Conservation (phyloP, 30 jellyfish, hydroid and myxozoan species). For the Hydra vulgaris region DNA sequence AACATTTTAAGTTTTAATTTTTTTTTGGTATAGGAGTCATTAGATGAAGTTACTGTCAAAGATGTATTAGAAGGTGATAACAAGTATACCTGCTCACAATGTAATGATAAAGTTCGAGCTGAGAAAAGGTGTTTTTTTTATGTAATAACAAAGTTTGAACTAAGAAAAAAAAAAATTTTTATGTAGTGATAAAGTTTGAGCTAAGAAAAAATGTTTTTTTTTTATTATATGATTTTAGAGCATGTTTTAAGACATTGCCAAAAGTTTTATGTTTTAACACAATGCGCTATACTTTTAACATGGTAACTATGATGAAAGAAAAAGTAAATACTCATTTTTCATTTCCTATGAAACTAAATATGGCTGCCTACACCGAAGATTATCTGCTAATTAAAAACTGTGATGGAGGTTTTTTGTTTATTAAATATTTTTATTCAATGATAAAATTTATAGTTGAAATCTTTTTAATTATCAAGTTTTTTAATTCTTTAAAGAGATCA, state of each 20-base stretch:
- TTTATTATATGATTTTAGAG: constrained; percentile 40
- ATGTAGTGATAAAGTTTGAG: constrained; percentile 85
- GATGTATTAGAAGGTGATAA: constrained; percentile 90
- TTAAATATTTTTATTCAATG: neutral
- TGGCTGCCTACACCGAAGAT: constrained; percentile 93
- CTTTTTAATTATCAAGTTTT: no score
- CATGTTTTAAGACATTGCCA: constrained; percentile 80
- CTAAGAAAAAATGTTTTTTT: constrained; percentile 34
- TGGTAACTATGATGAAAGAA: constrained; percentile 97
- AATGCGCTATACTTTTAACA: constrained; percentile 81
- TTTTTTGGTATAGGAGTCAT: constrained; percentile 47
- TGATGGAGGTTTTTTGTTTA: constrained; percentile 78
- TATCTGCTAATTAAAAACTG: constrained; percentile 49
- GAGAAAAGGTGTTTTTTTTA: constrained; percentile 61
- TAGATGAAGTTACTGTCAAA: constrained; percentile 90
- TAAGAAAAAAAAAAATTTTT: constrained; percentile 54
- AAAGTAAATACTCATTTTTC: constrained; percentile 92
- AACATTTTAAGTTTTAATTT: neutral
- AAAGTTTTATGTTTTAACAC: constrained; percentile 79
- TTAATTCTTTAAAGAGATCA: no score
- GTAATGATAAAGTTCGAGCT: constrained; percentile 92
- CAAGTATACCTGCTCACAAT: constrained; percentile 88
- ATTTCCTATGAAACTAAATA: constrained; percentile 78
- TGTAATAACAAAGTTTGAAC: constrained; percentile 90
- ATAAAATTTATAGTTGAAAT: neutral